A percentile compares a stretch with the other conserved stretches of the same genome.
Conservation (phyloP, 37 sponge, comb jelly and placozoan species). For the Aplysina aerophoba region DNA sequence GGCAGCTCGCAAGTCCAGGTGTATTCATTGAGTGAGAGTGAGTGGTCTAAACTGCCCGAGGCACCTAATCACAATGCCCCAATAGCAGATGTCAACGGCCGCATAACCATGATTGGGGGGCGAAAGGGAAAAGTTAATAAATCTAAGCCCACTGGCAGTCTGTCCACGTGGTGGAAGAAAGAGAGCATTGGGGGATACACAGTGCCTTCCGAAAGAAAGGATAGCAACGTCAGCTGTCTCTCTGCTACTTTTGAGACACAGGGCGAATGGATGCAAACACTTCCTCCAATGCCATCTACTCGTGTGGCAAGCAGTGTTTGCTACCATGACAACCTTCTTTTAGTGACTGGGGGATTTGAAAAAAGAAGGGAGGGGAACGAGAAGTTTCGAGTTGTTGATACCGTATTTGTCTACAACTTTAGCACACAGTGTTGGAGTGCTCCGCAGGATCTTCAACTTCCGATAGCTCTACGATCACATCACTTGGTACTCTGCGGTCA, state of each 20-base stretch:
- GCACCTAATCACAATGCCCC: background rate
- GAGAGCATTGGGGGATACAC: no score
- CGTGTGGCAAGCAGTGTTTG: background rate
- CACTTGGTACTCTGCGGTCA: no score
- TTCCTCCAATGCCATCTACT: background rate
- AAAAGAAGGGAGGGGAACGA: no score
- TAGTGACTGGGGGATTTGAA: constrained; percentile 1
- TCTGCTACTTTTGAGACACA: background rate
- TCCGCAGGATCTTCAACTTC: background rate
- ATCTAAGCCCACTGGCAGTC: background rate
- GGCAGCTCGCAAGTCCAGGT: no score
- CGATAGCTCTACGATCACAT: background rate
- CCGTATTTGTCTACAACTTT: background rate
- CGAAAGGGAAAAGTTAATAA: no score
- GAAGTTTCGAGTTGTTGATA: background rate
- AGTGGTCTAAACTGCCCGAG: background rate
- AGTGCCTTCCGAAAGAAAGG: no score
- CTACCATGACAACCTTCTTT: background rate
- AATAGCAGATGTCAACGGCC: constrained; percentile 2
- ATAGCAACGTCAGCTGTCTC: no score
- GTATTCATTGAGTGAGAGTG: no score
- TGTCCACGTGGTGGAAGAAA: background rate
- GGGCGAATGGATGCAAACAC: background rate
- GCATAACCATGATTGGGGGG: constrained; percentile 7
- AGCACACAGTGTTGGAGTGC: background rate